Evolutionary conservation across 2,888 invertebrate genomes (phyloP).

Genomic region (Orthosia incerta): DNA sequence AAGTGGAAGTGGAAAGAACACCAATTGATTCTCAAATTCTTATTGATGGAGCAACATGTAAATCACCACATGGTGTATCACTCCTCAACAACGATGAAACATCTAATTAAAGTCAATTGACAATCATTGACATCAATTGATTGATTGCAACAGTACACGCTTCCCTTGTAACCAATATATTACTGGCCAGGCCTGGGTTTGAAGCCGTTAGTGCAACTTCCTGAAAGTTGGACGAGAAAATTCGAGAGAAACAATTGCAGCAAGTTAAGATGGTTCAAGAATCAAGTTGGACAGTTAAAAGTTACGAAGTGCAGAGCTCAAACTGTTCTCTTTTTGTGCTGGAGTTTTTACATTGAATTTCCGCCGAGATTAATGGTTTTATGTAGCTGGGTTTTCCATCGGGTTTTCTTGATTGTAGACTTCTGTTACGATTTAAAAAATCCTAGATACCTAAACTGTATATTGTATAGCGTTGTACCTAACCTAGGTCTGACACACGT

Average conservation of each 20-base stretch:
- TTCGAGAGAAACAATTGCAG: constrained; percentile 27
- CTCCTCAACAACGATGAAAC: constrained; percentile 19
- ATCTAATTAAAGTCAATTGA: constrained; percentile 73
- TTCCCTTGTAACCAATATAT: constrained; percentile 67
- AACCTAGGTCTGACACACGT: not conserved
- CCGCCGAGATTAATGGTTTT: not conserved
- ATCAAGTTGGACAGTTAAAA: constrained; percentile 40
- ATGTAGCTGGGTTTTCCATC: not conserved
- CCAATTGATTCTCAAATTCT: not conserved
- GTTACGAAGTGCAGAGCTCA: constrained; percentile 16
- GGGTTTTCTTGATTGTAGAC: not conserved
- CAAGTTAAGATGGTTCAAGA: constrained; percentile 22
- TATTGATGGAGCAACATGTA: constrained; percentile 18
- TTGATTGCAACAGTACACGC: constrained; percentile 64
- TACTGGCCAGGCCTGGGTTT: constrained; percentile 12
- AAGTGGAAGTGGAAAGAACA: not conserved
- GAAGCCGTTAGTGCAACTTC: constrained; percentile 19
- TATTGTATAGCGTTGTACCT: too few species aligned
- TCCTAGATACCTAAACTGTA: not conserved
- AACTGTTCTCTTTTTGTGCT: constrained; percentile 6
- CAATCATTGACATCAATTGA: constrained; percentile 76
- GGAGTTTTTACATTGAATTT: constrained; percentile 12
- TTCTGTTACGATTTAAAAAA: not conserved
- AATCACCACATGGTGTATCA: constrained; percentile 52
- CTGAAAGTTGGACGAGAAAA: constrained; percentile 35